These are phyloP conservation scores for Temnopleurus reevesii DNA, from an alignment of 53 echinoderm and acorn worm genomes.

Conservation along the genomic window DNA sequence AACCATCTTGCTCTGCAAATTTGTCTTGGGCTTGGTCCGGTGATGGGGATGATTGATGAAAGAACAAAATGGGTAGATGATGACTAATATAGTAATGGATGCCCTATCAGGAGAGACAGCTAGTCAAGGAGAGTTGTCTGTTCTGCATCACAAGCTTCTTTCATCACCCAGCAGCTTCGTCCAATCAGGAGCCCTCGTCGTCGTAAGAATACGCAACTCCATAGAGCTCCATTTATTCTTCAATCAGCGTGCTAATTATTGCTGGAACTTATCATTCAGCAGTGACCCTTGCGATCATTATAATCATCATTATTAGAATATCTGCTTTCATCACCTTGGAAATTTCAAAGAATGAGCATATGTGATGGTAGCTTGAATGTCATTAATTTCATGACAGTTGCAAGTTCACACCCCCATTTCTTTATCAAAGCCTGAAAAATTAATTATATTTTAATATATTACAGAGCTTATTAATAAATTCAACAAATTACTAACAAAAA, in stretches of 20 bases:
- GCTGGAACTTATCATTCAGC: background rate
- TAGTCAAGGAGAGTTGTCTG: conserved; percentile 21
- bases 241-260: background rate
- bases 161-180: background rate
- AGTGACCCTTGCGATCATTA: background rate
- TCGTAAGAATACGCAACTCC: background rate
- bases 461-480: too few species aligned
- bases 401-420: background rate
- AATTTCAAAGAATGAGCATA: background rate
- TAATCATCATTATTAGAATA: background rate
- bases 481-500: too few species aligned
- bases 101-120: conserved; percentile 40
- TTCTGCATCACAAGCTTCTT: conserved; percentile 12
- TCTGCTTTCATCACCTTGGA: background rate
- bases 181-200: background rate
- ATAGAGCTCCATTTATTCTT: background rate
- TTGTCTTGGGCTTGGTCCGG: conserved; percentile 8
- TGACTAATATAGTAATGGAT: conserved; percentile 50
- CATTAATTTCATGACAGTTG: background rate
- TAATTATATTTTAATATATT: too few species aligned
- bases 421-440: too few species aligned
- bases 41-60: conserved; percentile 39
- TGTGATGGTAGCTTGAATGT: background rate
- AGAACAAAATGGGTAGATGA: conserved; percentile 26
- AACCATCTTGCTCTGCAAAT: conserved; percentile 31